Evolutionary conservation across 2,113 vertebrate species (phyloP), one percentile per base, ranked within the genome.

Genomic region (Thinocorus orbignyianus): DNA sequence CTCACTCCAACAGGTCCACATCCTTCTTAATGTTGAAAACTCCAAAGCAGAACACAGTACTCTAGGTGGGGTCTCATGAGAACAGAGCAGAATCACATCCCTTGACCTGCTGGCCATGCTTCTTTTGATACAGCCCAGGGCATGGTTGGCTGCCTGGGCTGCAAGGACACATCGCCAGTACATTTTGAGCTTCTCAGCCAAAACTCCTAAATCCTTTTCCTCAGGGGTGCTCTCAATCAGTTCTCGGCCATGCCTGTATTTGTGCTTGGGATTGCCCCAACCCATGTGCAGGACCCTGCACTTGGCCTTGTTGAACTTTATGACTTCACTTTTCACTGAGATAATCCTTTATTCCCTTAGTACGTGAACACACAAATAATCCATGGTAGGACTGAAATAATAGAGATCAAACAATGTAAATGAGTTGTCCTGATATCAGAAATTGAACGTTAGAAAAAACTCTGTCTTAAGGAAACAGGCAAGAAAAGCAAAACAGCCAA

Each of bases 311-410:
- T 55, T 55, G 54, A 55, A 55, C 54, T 31, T 55, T 35, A 51
- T 0, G 0, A 55, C 13, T 62, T 49, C 39, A 65, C 3, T 52
- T 46, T 71, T 68, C 33, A 33, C 26, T 57, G n/a, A 69, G 20
- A 20, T 70, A 46, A 81, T 54, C 30, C 31, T 19, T 66, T 51
- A 57, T 13, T 77, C 48, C n/a, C n/a, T 42, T 70, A 44, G 4
- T 42, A 44, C 15, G 22, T 20, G 6, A 55, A 81, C 13, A 60
- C 18, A 44, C 13, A 86, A 66, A 80, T 35, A 93, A 51, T 42
- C 22, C 2, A n/a, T 4, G 3, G 48, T 2, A 52, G 20, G 39
- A 74, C 2, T 33, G 20, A 69, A 94, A 79, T 46, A 41, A 71
- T 0, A 89, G 11, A 72, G 19, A 11, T n/a, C 35, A 85, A 93